Conservation (phyloP, 1,140 invertebrate genomes). For the Meloidogyne exigua region DNA sequence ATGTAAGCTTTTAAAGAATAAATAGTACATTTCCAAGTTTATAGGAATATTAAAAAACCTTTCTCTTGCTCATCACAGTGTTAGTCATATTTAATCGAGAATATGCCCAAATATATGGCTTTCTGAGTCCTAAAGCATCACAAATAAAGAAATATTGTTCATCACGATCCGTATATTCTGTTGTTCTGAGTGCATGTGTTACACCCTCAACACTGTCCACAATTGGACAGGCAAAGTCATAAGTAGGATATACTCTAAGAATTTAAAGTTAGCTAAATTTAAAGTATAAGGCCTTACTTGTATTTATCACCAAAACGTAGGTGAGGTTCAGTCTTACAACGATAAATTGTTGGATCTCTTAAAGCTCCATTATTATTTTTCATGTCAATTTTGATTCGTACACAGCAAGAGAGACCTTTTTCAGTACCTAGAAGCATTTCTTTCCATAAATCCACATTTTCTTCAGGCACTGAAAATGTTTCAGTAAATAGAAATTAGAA, state of each 20-base stretch:
- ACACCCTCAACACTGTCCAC: conserved; percentile 95
- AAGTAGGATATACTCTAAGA: conserved; percentile 92
- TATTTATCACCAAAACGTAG: conserved; percentile 88
- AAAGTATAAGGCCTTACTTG: conserved; percentile 74
- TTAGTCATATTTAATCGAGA: conserved; percentile 83
- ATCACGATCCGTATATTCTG: conserved; percentile 96
- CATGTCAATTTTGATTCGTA: conserved; percentile 97
- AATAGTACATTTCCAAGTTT: background rate
- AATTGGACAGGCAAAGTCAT: conserved; percentile 99
- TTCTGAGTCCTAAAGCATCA: conserved; percentile 78
- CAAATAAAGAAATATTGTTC: conserved; percentile 89
- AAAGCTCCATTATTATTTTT: conserved; percentile 90
- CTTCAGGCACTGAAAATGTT: conserved; percentile 73
- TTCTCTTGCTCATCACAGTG: conserved; percentile 93
- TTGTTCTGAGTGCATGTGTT: conserved; percentile 92
- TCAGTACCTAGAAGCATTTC: conserved; percentile 86
- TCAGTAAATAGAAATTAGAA: background rate
- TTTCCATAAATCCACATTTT: conserved; percentile 85
- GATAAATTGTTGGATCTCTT: conserved; percentile 97
- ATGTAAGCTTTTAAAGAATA: conserved; percentile 71
- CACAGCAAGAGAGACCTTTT: conserved; percentile 81
- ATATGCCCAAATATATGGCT: conserved; percentile 93
- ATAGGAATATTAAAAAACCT: conserved; percentile 63
- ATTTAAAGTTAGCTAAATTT: conserved; percentile 14
- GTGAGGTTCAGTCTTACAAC: conserved; percentile 93